Base-by-base conservation (phyloP, 2,113 vertebrate genomes). In the Callospermophilus lateralis region DNA sequence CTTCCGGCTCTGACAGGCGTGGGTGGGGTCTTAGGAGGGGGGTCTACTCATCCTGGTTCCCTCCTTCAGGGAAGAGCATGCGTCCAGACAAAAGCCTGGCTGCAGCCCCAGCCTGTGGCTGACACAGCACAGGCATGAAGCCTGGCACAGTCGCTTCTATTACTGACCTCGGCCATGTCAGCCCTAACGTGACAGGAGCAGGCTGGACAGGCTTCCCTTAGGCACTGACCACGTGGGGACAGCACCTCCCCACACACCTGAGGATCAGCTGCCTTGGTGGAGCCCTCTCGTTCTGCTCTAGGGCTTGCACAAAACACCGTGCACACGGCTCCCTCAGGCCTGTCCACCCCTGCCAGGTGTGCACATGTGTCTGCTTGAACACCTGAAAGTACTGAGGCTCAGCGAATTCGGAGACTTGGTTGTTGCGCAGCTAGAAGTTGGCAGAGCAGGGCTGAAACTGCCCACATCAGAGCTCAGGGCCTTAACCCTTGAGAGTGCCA, bases 1-100 rank as follows among this genome's bases (percentile, higher is more conserved):
- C 83, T 97, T 97, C 97, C 89, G 61, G 97, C 72, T 84, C 37
- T 55, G 79, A 67, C 32, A 58, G 53, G 97, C 1, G 93, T 97
- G 93, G 96, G 92, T 67, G 89, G 78, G 85, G 84, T 24, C 77
- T 73, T n/a, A 6, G 61, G 37, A 32, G 24, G 17, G 77, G 81
- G 32, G 17, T 84, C 51, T 3, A 3, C 39, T 77, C 55, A 78
- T 88, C 80, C 77, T 67, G 77, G 48, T 48, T 95, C 68, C 63
- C 63, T 90, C 42, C 74, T 95, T 61, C 53, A 51, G n/a, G 84
- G 63, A 73, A 93, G 67, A 78, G 28, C 42, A 20, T 0, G 19
- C 32, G 70, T 32, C 16, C 13, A 30, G 63, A 79, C 12, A 22
- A 20, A 91, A 77, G 74, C 39, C 65, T 0, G 0, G 1, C 34